Conservation (phyloP, 2,113 vertebrate genomes). For the Python bivittatus region DNA sequence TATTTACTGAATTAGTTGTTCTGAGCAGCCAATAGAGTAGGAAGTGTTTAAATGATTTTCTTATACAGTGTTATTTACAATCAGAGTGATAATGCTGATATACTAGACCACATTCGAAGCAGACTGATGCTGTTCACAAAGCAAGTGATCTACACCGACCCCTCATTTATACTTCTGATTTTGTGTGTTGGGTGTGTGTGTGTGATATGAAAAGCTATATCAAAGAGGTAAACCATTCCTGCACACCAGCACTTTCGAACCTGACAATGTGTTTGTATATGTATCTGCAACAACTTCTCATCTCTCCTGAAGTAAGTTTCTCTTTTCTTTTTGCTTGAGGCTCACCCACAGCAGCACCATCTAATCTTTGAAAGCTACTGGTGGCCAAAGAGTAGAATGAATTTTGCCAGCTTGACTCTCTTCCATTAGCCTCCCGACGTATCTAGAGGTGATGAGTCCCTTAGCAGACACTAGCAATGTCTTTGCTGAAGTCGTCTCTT, state of each 20-base stretch:
- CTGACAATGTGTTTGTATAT: neutral
- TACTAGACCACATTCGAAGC: conserved; percentile 8
- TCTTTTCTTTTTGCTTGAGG: too few species aligned
- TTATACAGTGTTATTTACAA: conserved; percentile 6
- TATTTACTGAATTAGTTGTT: conserved; percentile 5
- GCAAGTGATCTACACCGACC: neutral
- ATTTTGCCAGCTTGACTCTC: too few species aligned
- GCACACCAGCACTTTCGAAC: neutral
- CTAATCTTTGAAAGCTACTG: neutral
- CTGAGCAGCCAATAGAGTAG: neutral
- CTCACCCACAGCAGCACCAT: neutral
- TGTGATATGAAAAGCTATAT: neutral
- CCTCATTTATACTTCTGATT: neutral
- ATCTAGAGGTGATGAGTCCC: too few species aligned
- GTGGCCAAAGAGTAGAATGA: too few species aligned
- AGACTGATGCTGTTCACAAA: neutral
- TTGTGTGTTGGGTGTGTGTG: neutral
- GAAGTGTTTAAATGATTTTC: conserved; percentile 13
- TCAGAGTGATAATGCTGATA: conserved; percentile 30
- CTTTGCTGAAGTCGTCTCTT: neutral
- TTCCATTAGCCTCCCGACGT: too few species aligned
- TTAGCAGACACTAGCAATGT: neutral
- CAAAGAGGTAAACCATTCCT: neutral
- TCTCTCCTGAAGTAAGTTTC: neutral
- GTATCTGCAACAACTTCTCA: neutral